phyloP scores from a whole-genome alignment of 37 sponge, comb jelly and placozoan genomes.

The Cliona cf. orientalis region DNA sequence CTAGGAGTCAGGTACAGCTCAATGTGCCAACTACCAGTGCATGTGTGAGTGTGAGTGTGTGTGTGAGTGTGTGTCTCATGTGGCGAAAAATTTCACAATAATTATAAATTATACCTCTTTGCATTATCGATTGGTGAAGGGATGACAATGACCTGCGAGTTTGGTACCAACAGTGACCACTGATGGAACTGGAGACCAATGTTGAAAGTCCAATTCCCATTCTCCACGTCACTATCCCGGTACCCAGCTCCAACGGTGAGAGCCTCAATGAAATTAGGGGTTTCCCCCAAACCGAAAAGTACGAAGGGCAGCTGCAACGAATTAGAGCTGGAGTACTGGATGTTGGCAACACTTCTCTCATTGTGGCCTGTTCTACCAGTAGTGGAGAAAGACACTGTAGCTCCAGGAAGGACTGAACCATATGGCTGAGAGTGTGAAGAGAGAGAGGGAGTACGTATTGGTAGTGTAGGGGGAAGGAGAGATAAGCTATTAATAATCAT shows the following conservation, averaged over 20 bases:
- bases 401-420: constrained; percentile 54
- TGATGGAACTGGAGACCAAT: constrained; percentile 1
- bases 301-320: constrained; percentile 64
- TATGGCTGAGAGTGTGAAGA: constrained; percentile 34
- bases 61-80: no score
- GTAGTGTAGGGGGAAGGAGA: neutral
- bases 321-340: neutral
- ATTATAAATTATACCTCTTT: constrained; percentile 46
- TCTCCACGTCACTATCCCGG: neutral
- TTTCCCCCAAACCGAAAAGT: constrained; percentile 72
- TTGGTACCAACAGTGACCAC: constrained; percentile 55
- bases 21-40: constrained; percentile 62
- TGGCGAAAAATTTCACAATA: no score
- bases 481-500: neutral
- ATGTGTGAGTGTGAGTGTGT: no score
- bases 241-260: constrained; percentile 43
- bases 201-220: no score
- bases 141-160: constrained; percentile 73
- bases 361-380: constrained; percentile 50
- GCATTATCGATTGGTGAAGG: constrained; percentile 30
- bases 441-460: no score
- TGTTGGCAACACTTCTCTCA: constrained; percentile 10
- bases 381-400: constrained; percentile 45
- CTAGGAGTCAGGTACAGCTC: constrained; percentile 72
- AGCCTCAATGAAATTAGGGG: constrained; percentile 67